Conservation (phyloP, 2,888 invertebrate genomes). For the Tipula confusa region DNA sequence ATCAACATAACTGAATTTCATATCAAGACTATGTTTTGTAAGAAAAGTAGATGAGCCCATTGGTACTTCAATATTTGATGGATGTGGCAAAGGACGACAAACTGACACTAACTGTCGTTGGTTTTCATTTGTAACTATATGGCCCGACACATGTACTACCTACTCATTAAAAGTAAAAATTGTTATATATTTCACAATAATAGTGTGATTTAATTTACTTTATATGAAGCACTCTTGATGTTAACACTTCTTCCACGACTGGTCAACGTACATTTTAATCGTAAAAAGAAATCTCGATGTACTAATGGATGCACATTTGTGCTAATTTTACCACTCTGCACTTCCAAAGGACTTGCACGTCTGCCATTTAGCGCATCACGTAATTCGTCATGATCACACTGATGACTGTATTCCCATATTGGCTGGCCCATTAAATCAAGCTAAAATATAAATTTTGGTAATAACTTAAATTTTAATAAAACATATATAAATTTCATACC, state of each 20-base stretch:
- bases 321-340: slow-evolving; percentile 29
- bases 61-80: slow-evolving; percentile 87
- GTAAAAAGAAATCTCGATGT: slow-evolving; percentile 48
- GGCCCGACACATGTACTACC: slow-evolving; percentile 87
- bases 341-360: slow-evolving; percentile 32
- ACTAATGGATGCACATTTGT: slow-evolving; percentile 42
- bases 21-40: slow-evolving; percentile 85
- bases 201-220: slow-evolving; percentile 57
- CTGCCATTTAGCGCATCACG: slow-evolving; percentile 56
- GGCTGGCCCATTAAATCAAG: slow-evolving; percentile 94
- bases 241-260: slow-evolving; percentile 94
- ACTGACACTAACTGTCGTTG: slow-evolving; percentile 49
- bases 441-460: slow-evolving; percentile 52
- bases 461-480: slow-evolving; percentile 21
- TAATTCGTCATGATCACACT: slow-evolving; percentile 92
- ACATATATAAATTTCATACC: slow-evolving; percentile 55
- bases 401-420: slow-evolving; percentile 90
- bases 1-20: slow-evolving; percentile 93
- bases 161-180: slow-evolving; percentile 45
- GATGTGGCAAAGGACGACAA: slow-evolving; percentile 48
- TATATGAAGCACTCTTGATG: slow-evolving; percentile 91
- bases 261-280: slow-evolving; percentile 91
- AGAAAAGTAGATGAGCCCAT: slow-evolving; percentile 85
- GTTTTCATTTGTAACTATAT: slow-evolving; percentile 58
- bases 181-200: not conserved